Conservation (phyloP, 2,797 vertebrate species). For the Bovichtus diacanthus region DNA sequence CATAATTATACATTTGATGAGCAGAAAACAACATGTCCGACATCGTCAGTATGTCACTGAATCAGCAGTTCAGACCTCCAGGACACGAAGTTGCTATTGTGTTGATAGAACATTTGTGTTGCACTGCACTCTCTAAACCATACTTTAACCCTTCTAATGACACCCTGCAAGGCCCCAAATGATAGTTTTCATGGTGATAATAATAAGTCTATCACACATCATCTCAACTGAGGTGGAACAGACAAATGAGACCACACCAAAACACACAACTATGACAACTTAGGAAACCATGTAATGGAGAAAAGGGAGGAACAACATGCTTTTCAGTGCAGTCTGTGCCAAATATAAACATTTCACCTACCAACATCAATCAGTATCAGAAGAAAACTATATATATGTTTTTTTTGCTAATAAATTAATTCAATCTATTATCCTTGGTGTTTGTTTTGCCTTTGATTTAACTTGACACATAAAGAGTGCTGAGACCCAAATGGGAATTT, state of each 20-base stretch:
- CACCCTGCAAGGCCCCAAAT: constrained; percentile 45
- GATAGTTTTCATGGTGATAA: constrained; percentile 54
- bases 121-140: constrained; percentile 13
- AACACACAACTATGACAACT: constrained; percentile 31
- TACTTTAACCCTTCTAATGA: constrained; percentile 53
- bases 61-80: constrained; percentile 9
- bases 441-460: background rate
- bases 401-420: too few relatives aligned
- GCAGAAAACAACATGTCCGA: background rate
- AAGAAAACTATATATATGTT: background rate
- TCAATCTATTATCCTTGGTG: too few relatives aligned
- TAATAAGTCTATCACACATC: constrained; percentile 31
- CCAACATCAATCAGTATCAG: background rate
- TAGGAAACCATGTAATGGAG: constrained; percentile 12
- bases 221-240: background rate
- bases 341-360: background rate
- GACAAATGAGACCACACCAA: constrained; percentile 41
- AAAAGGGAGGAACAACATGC: background rate
- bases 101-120: constrained; percentile 51
- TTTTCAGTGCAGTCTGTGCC: constrained; percentile 1
- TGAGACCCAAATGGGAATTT: background rate
- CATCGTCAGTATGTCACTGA: background rate
- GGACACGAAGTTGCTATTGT: constrained; percentile 37
- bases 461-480: background rate
- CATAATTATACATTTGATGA: background rate